Base-by-base conservation (phyloP, 2,113 vertebrate genomes). In the Nibea albiflora region DNA sequence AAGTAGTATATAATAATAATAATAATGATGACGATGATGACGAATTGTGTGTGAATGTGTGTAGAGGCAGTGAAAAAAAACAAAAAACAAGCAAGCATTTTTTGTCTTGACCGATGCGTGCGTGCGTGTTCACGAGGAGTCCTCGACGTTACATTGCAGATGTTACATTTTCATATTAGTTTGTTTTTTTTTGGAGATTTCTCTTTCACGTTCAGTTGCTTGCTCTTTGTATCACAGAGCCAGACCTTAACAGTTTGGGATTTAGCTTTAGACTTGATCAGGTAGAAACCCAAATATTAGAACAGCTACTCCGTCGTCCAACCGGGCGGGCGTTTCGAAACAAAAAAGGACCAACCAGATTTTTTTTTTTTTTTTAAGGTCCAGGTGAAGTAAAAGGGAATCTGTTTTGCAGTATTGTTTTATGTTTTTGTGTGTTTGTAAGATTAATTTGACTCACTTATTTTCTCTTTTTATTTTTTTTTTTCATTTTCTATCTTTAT, bases 331-430 rank as follows among this genome's bases (percentile, higher is more conserved):
- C 5, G 17, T 73, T 61, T 78, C 42, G 20, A 66, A 77, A 53
- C 12, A 42, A 76, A 66, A 35, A 39, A 86, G 92, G 93, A 95
- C 93, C 94, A 94, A 93, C 47, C 75, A 26, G 73, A 88, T 75
- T 39, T 39, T 35, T 35, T 39, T 78, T 62, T 28, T 35, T 35
- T 78, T 62, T 28, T 16, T 68, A 26, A 58, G 73, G 58, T 76
- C 83, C 69, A 24, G 28, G 46, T 53, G 39, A 87, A 83, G 66
- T 77, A 73, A 89, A 93, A 91, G 90, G 91, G 88, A 94, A 93
- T 57, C 66, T 63, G 69, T 77, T 69, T 83, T 75, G 67, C 83
- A 85, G 81, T 85, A 84, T 89, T 84, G 11, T 83, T 52, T 8
- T 11, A 28, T 50, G 15, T 81, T 49, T 9, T 35, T 35, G 31